Conservation (phyloP, 2,113 vertebrate genomes). For the Tautogolabrus adspersus region DNA sequence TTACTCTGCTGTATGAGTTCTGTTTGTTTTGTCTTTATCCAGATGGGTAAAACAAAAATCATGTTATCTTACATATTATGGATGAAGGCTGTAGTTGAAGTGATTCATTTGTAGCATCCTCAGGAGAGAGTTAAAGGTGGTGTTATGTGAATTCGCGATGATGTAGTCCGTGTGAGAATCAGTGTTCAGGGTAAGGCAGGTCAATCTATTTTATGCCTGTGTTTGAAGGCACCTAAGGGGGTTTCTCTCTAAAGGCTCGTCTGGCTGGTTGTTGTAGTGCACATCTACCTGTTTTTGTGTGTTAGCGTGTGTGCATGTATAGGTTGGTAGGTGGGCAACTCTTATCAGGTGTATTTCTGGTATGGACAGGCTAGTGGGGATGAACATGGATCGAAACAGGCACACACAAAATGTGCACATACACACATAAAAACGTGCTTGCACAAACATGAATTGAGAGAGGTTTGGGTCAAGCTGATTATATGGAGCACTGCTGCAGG, state of each 20-base stretch:
- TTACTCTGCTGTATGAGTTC: conserved; percentile 45
- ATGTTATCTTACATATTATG: neutral
- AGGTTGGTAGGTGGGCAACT: conserved; percentile 32
- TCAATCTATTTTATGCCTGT: conserved; percentile 62
- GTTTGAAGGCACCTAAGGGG: conserved; percentile 33
- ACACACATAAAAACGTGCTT: neutral
- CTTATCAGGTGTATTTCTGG: conserved; percentile 63
- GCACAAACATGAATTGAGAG: conserved; percentile 45
- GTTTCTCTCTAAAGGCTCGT: conserved; percentile 35
- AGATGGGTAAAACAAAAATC: conserved; percentile 4
- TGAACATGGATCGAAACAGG: conserved; percentile 44
- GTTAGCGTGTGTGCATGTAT: conserved; percentile 22
- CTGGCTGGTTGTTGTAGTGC: conserved; percentile 37
- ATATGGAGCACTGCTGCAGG: conserved; percentile 67
- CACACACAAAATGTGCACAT: conserved; percentile 20
- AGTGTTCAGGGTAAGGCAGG: conserved; percentile 45
- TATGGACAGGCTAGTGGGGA: conserved; percentile 36
- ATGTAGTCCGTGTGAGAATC: conserved; percentile 14
- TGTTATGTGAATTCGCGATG: conserved; percentile 29
- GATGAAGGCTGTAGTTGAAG: neutral
- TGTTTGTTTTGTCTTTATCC: conserved; percentile 27
- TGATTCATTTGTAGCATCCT: conserved; percentile 22
- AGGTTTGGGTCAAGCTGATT: conserved; percentile 58
- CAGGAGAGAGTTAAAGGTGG: conserved; percentile 5
- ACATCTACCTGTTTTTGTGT: conserved; percentile 21